phyloP scores from a whole-genome alignment of 2,888 invertebrate genomes.

The Eupithecia pulchellata region DNA sequence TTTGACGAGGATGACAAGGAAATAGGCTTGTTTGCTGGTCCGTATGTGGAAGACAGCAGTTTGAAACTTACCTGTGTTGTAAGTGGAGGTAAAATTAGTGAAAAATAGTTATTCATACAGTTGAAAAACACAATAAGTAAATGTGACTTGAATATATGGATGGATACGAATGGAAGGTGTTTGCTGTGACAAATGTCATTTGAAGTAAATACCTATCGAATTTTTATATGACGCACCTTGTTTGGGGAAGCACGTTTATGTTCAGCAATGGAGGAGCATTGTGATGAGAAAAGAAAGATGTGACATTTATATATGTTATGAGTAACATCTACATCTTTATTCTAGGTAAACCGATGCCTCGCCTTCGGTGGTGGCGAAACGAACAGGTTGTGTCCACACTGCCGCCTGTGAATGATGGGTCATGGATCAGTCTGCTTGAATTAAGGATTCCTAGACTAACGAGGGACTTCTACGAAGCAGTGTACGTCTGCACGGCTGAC shows the following conservation, averaged over 20 bases:
- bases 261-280: neutral
- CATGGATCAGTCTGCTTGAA: conserved; percentile 68
- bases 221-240: neutral
- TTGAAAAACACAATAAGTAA: neutral
- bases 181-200: neutral
- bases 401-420: conserved; percentile 71
- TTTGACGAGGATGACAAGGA: conserved; percentile 89
- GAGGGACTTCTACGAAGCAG: conserved; percentile 88
- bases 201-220: neutral
- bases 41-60: conserved; percentile 89
- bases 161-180: neutral
- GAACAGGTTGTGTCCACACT: conserved; percentile 75
- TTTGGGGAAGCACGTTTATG: neutral
- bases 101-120: conserved; percentile 16
- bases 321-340: neutral
- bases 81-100: conserved; percentile 87
- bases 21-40: conserved; percentile 87
- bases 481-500: conserved; percentile 90
- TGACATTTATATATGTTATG: neutral
- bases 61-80: conserved; percentile 91
- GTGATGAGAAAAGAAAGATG: neutral
- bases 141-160: neutral
- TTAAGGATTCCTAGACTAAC: conserved; percentile 74
- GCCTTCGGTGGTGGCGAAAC: conserved; percentile 79
- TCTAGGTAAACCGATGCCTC: conserved; percentile 78